Evolutionary conservation across 2,797 vertebrate genomes (phyloP), one percentile per base, ranked within the genome.

Genomic region (Protonibea diacanthus): DNA sequence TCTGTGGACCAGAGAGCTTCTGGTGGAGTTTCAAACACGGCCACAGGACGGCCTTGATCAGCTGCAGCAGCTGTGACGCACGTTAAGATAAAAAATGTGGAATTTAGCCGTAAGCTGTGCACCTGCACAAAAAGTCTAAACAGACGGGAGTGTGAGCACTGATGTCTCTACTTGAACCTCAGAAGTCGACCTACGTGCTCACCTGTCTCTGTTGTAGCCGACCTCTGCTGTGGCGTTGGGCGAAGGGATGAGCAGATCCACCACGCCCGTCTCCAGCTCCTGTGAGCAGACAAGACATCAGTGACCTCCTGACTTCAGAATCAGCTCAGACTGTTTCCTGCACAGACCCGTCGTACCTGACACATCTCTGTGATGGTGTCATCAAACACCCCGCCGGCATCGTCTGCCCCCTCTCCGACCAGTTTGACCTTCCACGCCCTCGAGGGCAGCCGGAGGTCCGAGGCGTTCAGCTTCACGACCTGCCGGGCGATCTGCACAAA

Each of bases 331-430:
- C 1, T 10, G 6, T 4, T 42, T 1, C 0, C 10, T 5, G 10
- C 25, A 5, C 20, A 0, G 23, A 10, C 0, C 2, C 0, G 55
- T 25, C 9, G 10, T 80, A 96, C 96, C 95, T 96, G 96, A 63
- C 96, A 96, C 95, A 96, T 96, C 88, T 96, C 96, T 0, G 96
- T 96, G 86, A 96, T 96, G 74, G 96, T 96, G 88, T 96, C 96
- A 0, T 96, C 96, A 53, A 96, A 96, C 9, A 96, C 96, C 0
- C 96, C 96, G 0, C 95, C 96, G 0, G 95, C 96, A 0, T 96
- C 96, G 6, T 96, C 96, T 0, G 96, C 96, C 1, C 96, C 96
- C 86, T 96, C 96, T 0, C 96, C 96, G 7, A 96, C 94, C 84
- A 96, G 92, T 49, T 96, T 96, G 9, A 96, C 96, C 89, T 96